These are phyloP conservation scores for Helogale parvula DNA, from an alignment of 2,113 vertebrate species.

Conservation along the genomic window DNA sequence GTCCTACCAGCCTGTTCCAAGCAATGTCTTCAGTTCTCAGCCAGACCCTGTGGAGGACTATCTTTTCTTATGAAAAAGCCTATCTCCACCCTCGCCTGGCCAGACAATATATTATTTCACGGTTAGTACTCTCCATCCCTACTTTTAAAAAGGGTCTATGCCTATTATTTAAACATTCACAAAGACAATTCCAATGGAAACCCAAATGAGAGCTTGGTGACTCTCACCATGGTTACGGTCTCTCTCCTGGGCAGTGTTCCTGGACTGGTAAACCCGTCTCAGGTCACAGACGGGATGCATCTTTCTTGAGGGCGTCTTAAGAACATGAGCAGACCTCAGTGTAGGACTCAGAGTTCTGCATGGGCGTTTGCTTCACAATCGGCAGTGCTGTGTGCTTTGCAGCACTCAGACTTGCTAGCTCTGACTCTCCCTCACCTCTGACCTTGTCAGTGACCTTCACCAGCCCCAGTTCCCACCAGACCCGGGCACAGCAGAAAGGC, in stretches of 20 bases:
- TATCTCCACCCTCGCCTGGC: not conserved
- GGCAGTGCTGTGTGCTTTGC: fast-evolving
- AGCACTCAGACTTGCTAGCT: not conserved
- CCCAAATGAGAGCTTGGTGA: not conserved
- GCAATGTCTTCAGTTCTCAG: not conserved
- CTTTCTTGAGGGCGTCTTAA: not conserved
- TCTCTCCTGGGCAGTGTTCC: not conserved
- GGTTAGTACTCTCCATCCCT: not conserved
- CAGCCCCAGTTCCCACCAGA: not conserved
- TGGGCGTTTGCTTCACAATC: not conserved
- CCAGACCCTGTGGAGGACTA: not conserved
- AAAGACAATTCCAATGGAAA: not conserved
- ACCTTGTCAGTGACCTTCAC: not conserved
- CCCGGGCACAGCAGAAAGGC: not conserved
- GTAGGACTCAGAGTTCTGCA: not conserved
- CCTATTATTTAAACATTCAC: not conserved
- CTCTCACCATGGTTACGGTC: not conserved
- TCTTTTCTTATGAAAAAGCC: not conserved
- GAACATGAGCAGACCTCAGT: not conserved
- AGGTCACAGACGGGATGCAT: not conserved
- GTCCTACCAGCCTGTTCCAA: not conserved
- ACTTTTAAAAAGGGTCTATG: not conserved
- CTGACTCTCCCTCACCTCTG: not conserved
- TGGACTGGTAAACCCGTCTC: not conserved
- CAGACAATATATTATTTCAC: not conserved